phyloP scores from a whole-genome alignment of 2,113 vertebrate species.

The Platycercus adscitus region DNA sequence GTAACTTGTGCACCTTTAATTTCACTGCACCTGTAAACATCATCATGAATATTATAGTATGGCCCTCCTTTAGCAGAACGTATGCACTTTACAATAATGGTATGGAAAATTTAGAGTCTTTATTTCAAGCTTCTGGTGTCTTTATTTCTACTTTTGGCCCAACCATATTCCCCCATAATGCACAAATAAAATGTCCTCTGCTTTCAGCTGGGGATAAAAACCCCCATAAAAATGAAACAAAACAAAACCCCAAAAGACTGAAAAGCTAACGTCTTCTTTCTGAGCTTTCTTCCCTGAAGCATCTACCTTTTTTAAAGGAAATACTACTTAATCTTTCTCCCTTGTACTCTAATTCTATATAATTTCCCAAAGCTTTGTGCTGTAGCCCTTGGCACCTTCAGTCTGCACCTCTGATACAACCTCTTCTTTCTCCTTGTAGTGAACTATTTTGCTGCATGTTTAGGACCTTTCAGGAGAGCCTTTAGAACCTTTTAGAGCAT shows the following conservation, averaged over 20 bases:
- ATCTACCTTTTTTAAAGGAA: background rate
- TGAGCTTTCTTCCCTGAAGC: background rate
- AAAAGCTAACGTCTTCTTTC: background rate
- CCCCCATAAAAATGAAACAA: background rate
- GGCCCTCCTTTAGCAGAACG: background rate
- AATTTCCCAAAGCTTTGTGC: background rate
- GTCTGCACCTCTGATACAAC: background rate
- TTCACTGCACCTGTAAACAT: background rate
- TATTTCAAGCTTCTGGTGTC: background rate
- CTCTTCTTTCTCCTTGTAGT: background rate
- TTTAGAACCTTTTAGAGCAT: background rate
- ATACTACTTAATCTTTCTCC: background rate
- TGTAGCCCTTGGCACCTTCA: background rate
- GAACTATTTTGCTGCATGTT: background rate
- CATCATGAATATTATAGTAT: background rate
- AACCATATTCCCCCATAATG: background rate
- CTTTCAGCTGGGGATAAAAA: background rate
- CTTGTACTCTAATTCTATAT: background rate
- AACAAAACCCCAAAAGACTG: background rate
- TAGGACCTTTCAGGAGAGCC: background rate
- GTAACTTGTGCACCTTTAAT: background rate
- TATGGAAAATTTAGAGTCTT: background rate
- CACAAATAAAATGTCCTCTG: background rate
- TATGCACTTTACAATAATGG: background rate
- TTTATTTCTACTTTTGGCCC: background rate